Conservation (phyloP, 2,797 vertebrate species). For the Pseudotriccus pelzelni region DNA sequence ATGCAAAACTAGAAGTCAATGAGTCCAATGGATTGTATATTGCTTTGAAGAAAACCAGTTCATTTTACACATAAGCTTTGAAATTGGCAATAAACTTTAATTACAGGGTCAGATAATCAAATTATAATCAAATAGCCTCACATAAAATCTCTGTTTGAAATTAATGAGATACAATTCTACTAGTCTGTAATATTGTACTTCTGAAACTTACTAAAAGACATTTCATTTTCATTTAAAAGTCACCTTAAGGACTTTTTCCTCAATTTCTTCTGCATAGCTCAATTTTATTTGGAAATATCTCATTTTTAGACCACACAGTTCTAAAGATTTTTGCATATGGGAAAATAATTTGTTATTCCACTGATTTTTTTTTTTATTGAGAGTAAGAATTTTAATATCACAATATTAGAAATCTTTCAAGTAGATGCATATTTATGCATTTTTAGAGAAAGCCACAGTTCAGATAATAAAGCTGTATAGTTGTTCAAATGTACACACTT, state of each 20-base stretch:
- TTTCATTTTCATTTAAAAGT: slow-evolving; percentile 81
- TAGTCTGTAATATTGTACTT: slow-evolving; percentile 65
- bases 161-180: slow-evolving; percentile 79
- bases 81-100: slow-evolving; percentile 83
- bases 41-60: slow-evolving; percentile 77
- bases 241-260: slow-evolving; percentile 75
- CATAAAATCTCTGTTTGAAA: slow-evolving; percentile 81
- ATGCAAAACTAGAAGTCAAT: slow-evolving; percentile 80
- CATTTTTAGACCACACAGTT: slow-evolving; percentile 66
- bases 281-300: slow-evolving; percentile 75
- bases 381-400: slow-evolving; percentile 47
- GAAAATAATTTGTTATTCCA: not conserved
- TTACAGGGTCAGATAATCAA: slow-evolving; percentile 83
- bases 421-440: not conserved
- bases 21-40: slow-evolving; percentile 75
- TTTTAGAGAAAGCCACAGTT: slow-evolving; percentile 15
- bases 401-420: not conserved
- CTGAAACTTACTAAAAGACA: slow-evolving; percentile 74
- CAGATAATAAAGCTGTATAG: slow-evolving; percentile 39
- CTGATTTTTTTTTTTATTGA: slow-evolving; percentile 14
- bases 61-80: slow-evolving; percentile 76
- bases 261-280: slow-evolving; percentile 63
- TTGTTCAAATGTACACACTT: slow-evolving; percentile 39
- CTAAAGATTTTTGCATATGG: slow-evolving; percentile 61
- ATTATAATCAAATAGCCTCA: slow-evolving; percentile 80